Base-by-base conservation (phyloP, 2,113 vertebrate genomes). In the Conger conger region DNA sequence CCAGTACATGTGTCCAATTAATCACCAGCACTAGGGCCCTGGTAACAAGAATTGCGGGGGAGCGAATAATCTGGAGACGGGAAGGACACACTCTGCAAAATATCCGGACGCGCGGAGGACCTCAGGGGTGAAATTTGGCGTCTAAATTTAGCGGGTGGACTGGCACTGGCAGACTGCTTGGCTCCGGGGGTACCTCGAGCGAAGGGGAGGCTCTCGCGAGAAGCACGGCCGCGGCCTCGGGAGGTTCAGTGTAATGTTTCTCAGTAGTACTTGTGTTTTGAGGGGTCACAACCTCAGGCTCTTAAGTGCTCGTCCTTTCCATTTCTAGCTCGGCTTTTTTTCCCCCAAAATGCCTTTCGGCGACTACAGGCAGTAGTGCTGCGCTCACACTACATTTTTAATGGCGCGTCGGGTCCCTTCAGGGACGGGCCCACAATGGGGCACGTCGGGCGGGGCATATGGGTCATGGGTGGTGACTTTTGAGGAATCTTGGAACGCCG, bases 251-350 rank as follows among this genome's bases (percentile, higher is more conserved):
- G 45, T 84, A 42, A 37, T 68, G 76, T 88, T 78, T 76, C 86
- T 91, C 87, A 91, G 88, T 89, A 91, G 88, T 91, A 85, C 84
- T 50, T 83, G 80, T 87, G 78, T 79, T 50, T 76, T 68, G 82
- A 82, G 80, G 84, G 57, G 84, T 82, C 81, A 53, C 73, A 30
- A 84, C 76, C 38, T 81, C 40, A 78, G 77, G 50, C 81, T 35
- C 35, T 73, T 79, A 76, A 82, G 77, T 83, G 76, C 60, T 77
- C 6, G 8, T 23, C 54, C 38, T 36, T 2, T n/a, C 37, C 36
- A 33, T 83, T 37, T 73, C 57, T 83, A 40, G 60, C 35, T 40
- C 23, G 27, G 16, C 36, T 42, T 60, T 20, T 40, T n/a, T n/a
- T n/a, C n/a, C n/a, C n/a, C n/a, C 6, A n/a, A 60, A 63, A 20